A percentile compares a stretch with the other conserved stretches of the same genome.
Evolutionary conservation across 2,113 vertebrate genomes (phyloP).

Genomic region (Pachypanchax playfairii): DNA sequence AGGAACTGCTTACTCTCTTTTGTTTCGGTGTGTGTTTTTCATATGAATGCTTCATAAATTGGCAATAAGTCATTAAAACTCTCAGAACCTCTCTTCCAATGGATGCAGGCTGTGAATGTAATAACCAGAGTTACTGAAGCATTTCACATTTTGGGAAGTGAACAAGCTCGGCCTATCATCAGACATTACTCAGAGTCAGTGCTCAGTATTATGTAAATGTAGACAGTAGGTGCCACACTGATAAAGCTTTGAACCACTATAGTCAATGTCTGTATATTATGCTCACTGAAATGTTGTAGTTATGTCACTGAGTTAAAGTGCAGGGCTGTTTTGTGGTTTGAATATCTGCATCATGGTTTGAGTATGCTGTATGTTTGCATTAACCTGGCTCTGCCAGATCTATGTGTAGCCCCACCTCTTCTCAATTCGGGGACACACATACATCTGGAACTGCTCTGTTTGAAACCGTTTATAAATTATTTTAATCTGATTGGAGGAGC

Average conservation of each 20-base stretch:
- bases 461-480: too few relatives aligned
- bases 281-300: background rate
- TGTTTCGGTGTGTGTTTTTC: background rate
- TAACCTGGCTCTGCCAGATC: too few relatives aligned
- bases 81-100: slow-evolving; percentile 35
- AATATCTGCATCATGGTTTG: too few relatives aligned
- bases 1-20: background rate
- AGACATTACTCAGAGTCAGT: slow-evolving; percentile 62
- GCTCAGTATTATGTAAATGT: slow-evolving; percentile 56
- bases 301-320: background rate
- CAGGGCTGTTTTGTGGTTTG: background rate
- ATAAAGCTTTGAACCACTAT: slow-evolving; percentile 45
- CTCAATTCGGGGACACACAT: too few relatives aligned
- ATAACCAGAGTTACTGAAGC: slow-evolving; percentile 47
- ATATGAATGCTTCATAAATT: background rate
- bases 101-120: slow-evolving; percentile 32
- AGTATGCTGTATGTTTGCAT: too few relatives aligned
- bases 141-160: slow-evolving; percentile 56
- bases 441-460: too few relatives aligned
- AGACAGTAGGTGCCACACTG: slow-evolving; percentile 17
- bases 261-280: slow-evolving; percentile 2
- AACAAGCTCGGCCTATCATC: slow-evolving; percentile 56
- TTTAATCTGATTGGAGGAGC: too few relatives aligned
- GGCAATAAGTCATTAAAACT: slow-evolving; percentile 29
- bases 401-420: too few relatives aligned